Base-by-base conservation (phyloP, 1,140 invertebrate species). In the Mamestra configurata region DNA sequence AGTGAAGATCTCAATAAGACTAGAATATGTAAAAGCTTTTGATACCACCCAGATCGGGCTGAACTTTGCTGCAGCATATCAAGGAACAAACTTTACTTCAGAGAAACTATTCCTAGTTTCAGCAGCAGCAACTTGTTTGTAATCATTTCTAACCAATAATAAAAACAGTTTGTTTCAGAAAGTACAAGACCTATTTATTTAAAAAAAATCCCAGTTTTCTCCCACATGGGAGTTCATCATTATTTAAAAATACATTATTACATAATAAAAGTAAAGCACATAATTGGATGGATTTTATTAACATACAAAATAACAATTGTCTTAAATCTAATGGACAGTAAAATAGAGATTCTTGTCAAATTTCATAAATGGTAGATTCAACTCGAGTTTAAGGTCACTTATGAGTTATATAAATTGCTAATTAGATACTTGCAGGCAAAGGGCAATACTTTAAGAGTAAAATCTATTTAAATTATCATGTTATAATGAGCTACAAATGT, bases 261-360 rank as follows among this genome's bases (percentile, higher is more conserved):
- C 53, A 37, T 40, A 61, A 8, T 13, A 37, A 37, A 37, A 37
- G n/a, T 20, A 37, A 66, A 20, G 35, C 18, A 66, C 61, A 37
- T 40, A 66, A 66, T 40, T 66, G 61, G 61, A 66, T 35, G 61
- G 61, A 66, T 20, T 37, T 27, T 66, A 35, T 66, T 20, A 20
- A 55, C 5, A 55, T 24, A 55, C 22, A 5, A 6, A 57, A 27
- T 18, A 24, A 55, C 10, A 10, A 22, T 8, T 22, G 7, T 24
- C 10, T 10, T 27, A 22, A 57, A 24, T 57, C 1, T 57, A 5
- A 57, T 53, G 11, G 13, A 15, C 22, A 55, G 22, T 51, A 20
- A 13, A 5, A 24, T 0, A 24, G 53, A 49, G 43, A 49, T 57
- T 57, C 22, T 15, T 49, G 13, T 49, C n/a, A n/a, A 11, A 49